Evolutionary conservation across 2,888 invertebrate genomes (phyloP).

Genomic region (Xestia xanthographa): DNA sequence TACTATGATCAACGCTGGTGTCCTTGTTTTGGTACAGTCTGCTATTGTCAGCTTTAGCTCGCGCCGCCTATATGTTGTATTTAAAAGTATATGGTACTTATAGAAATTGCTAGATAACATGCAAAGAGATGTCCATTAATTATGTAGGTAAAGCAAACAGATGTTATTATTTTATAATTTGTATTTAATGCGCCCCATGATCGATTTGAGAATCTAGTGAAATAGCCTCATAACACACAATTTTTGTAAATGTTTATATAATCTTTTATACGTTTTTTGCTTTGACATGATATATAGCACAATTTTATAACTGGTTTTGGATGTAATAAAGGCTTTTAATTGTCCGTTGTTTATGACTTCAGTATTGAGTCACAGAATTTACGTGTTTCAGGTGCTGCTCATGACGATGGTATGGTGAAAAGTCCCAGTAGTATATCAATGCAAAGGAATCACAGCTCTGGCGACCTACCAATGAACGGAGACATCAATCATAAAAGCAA

Average conservation of each 20-base stretch:
- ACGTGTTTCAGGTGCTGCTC: slow-evolving; percentile 78
- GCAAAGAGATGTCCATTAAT: slow-evolving; percentile 12
- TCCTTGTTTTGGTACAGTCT: slow-evolving; percentile 49
- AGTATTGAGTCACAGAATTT: slow-evolving; percentile 21
- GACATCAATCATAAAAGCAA: slow-evolving; percentile 95
- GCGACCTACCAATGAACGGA: slow-evolving; percentile 91
- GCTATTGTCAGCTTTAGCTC: slow-evolving; percentile 56
- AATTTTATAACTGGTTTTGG: slow-evolving; percentile 47
- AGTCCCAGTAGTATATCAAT: slow-evolving; percentile 96
- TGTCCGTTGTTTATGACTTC: slow-evolving; percentile 8
- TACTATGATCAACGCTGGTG: slow-evolving; percentile 51
- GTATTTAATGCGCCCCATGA: slow-evolving; percentile 31
- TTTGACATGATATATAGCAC: slow-evolving; percentile 50
- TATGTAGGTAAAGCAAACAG: background rate
- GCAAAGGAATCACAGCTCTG: slow-evolving; percentile 94
- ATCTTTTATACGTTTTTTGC: slow-evolving; percentile 47
- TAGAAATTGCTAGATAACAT: slow-evolving; percentile 14
- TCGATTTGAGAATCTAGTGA: slow-evolving; percentile 31
- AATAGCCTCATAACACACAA: slow-evolving; percentile 31
- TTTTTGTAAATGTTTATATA: slow-evolving; percentile 33
- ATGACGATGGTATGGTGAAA: slow-evolving; percentile 92
- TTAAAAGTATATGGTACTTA: slow-evolving; percentile 7
- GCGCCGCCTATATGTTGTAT: slow-evolving; percentile 27
- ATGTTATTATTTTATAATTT: slow-evolving; percentile 4
- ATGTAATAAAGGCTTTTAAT: slow-evolving; percentile 62